Conservation (phyloP, 2,113 vertebrate species). For the Amia ocellicauda region DNA sequence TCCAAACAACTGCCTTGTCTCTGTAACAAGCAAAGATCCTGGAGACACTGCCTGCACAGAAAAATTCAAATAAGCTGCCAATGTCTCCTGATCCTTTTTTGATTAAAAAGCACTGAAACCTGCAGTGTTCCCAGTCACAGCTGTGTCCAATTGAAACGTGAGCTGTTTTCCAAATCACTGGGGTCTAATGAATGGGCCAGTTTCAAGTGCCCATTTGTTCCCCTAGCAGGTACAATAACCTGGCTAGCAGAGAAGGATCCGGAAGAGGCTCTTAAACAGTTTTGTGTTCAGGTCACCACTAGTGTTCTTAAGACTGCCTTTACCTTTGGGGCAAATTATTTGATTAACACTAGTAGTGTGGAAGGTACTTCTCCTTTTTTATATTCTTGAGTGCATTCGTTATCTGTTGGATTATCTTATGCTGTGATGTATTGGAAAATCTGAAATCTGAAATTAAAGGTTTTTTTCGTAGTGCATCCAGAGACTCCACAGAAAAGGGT, state of each 20-base stretch:
- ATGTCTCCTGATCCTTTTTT: constrained; percentile 39
- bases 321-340: constrained; percentile 12
- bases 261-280: constrained; percentile 15
- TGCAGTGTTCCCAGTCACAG: constrained; percentile 25
- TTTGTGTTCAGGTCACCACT: background rate
- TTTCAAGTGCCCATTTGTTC: too few species aligned
- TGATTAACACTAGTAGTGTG: background rate
- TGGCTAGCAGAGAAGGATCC: constrained; percentile 27
- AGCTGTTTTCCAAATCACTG: background rate
- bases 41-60: constrained; percentile 21
- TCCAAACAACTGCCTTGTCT: too few species aligned
- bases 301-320: constrained; percentile 12
- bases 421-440: too few species aligned
- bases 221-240: too few species aligned
- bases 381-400: too few species aligned
- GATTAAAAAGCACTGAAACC: constrained; percentile 37
- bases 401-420: too few species aligned
- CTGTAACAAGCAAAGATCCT: constrained; percentile 20
- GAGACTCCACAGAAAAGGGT: too few species aligned
- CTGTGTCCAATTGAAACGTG: constrained; percentile 26
- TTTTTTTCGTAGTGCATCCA: too few species aligned
- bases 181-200: too few species aligned
- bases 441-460: too few species aligned
- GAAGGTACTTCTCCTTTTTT: too few species aligned
- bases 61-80: background rate